Evolutionary conservation across 2,113 vertebrate genomes (phyloP).

Genomic region (Gallinago paraguaiae): DNA sequence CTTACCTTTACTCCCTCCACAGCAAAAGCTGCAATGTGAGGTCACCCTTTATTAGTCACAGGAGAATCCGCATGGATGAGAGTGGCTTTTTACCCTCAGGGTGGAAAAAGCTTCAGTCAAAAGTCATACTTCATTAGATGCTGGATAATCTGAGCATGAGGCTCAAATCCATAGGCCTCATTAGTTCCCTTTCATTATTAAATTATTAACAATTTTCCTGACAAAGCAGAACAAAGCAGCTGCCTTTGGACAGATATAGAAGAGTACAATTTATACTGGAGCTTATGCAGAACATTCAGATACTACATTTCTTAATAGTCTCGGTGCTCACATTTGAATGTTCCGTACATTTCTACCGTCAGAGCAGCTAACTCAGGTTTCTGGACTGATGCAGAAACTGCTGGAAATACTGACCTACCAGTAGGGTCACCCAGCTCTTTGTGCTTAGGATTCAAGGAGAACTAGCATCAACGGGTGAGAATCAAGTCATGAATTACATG

Average conservation of each 20-base stretch:
- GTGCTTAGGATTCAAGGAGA: not conserved
- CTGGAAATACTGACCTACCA: not conserved
- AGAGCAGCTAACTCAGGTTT: not conserved
- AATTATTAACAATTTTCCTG: slow-evolving; percentile 61
- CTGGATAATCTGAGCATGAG: slow-evolving; percentile 56
- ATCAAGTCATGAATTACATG: not conserved
- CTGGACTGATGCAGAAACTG: not conserved
- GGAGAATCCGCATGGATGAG: slow-evolving; percentile 8
- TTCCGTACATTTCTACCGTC: not conserved
- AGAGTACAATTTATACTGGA: slow-evolving; percentile 18
- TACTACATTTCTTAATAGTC: slow-evolving; percentile 27
- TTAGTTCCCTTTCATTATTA: slow-evolving; percentile 65
- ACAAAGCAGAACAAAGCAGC: slow-evolving; percentile 60
- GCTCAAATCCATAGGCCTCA: slow-evolving; percentile 53
- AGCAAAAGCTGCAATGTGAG: slow-evolving; percentile 38
- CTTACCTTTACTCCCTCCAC: slow-evolving; percentile 21
- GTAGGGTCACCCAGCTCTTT: not conserved
- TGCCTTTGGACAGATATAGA: slow-evolving; percentile 51
- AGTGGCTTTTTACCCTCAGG: slow-evolving; percentile 50
- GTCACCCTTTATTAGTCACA: slow-evolving; percentile 54
- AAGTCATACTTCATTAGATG: slow-evolving; percentile 58
- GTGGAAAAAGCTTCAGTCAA: slow-evolving; percentile 60
- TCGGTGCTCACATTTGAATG: not conserved
- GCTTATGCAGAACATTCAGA: slow-evolving; percentile 9
- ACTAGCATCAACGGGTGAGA: not conserved